phyloP scores from a whole-genome alignment of 2,113 vertebrate species.

The Orientallactaga bullata region DNA sequence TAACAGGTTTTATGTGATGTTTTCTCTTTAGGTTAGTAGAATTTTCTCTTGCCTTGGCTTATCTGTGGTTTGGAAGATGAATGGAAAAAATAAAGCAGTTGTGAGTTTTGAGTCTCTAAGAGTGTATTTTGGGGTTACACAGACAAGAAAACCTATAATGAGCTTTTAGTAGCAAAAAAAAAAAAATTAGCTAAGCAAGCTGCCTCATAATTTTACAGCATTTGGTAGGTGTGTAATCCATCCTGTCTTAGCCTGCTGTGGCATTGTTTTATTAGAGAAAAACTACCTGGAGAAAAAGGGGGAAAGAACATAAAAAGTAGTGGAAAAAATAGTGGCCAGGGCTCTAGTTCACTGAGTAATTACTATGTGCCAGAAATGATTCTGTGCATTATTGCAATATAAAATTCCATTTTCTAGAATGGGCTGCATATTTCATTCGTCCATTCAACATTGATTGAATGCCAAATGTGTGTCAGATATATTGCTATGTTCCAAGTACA shows the following conservation, averaged over 20 bases:
- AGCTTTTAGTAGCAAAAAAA: background rate
- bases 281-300: background rate
- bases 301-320: background rate
- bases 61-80: background rate
- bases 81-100: background rate
- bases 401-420: slow-evolving; percentile 21
- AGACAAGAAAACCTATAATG: background rate
- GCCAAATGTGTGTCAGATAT: background rate
- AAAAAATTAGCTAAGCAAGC: background rate
- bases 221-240: slow-evolving; percentile 13
- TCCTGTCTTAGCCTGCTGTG: background rate
- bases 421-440: background rate
- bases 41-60: slow-evolving; percentile 21
- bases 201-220: background rate
- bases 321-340: slow-evolving; percentile 11
- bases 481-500: background rate
- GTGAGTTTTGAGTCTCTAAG: slow-evolving; percentile 22
- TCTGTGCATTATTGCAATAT: background rate
- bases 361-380: background rate
- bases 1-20: slow-evolving; percentile 37
- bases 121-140: background rate
- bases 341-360: background rate
- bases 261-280: background rate
- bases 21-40: slow-evolving; percentile 6
- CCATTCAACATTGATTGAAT: background rate